Base-by-base conservation (phyloP, 2,888 invertebrate species). In the Hylaea fasciaria region DNA sequence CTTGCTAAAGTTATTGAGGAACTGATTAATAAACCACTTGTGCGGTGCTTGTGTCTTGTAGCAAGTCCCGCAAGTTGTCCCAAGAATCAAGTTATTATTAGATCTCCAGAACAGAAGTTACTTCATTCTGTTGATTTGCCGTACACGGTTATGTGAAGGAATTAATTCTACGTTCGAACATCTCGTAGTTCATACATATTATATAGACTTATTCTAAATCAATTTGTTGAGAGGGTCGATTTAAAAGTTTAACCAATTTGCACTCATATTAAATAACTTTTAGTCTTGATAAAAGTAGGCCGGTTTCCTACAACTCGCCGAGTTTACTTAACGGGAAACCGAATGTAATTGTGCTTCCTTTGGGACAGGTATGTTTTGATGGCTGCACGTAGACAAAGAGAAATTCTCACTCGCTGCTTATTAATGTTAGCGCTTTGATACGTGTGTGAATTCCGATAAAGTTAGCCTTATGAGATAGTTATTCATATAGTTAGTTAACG, bases 261-360 rank as follows among this genome's bases (percentile, higher is more conserved):
- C 40, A 58, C 50, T 3, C 2, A 22, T 3, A 5, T 22, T 22
- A 22, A 3, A 22, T 22, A 5, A 22, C 22, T 22, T 22, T 22
- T 22, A 5, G 22, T 22, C 5, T 22, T 22, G 3, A 5, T 22
- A 3, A 55, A 49, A 53, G 43, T 56, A 5, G 22, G 22, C 2
- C 22, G 22, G 55, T 60, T 54, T 17, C 39, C 41, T 53, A 53
- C 48, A 57, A 45, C 50, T 62, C 57, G 46, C 63, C 53, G 52
- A 62, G 62, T 57, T 68, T 55, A 68, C 66, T 71, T 87, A 88
- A 88, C 89, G 87, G 89, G 76, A 83, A 70, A 73, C 59, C 64
- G 62, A 71, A 72, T 80, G 77, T 84, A 84, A 86, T 87, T 83
- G 77, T 82, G 78, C 80, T 88, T 86, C 86, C 87, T 86, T 81